Base-by-base conservation (phyloP, 2,797 vertebrate species). In the Brachyalestes nurse region DNA sequence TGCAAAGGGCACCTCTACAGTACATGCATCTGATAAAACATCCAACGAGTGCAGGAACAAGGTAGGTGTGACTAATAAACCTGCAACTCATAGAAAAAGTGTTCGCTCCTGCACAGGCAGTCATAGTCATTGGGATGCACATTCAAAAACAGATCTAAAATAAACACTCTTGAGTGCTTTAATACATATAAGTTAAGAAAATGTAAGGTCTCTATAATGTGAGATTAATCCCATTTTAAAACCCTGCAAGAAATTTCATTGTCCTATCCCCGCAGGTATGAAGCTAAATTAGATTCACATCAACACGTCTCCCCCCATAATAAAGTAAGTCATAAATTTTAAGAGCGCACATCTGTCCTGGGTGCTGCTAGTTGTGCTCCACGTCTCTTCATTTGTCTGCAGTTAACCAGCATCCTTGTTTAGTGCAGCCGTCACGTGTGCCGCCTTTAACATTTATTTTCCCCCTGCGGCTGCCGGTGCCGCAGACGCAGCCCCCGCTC, bases 311-410 rank as follows among this genome's bases (percentile, higher is more conserved):
- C 45, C 77, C 77, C 62, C 83, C 85, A 86, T 81, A 92, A 89
- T 87, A 89, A 88, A 85, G 80, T 86, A 34, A 42, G 19, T 58
- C 9, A 86, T 83, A 78, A 85, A 78, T 86, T 75, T 83, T 82
- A 81, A 78, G 69, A 77, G 71, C 23, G 34, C 78, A 67, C 89
- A 88, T 85, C 87, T 89, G 84, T 77, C 74, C 71, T 62, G 42
- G 19, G 34, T 57, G 76, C 70, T 82, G 9, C 16, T 65, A 74
- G 75, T 85, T 84, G 83, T 45, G 5, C 58, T 53, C 72, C 51
- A 51, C 55, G 64, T 69, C 62, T 80, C 78, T 34, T 82, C 67
- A 73, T 77, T 72, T 72, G 66, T 81, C 73, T 71, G 78, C 61
- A 51, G 72, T 83, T 87, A 82, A 86, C 77, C 81, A 77, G 78